These are phyloP conservation scores for Blastomussa wellsi DNA, from an alignment of 92 coral and sea anemone species.

Conservation along the genomic window DNA sequence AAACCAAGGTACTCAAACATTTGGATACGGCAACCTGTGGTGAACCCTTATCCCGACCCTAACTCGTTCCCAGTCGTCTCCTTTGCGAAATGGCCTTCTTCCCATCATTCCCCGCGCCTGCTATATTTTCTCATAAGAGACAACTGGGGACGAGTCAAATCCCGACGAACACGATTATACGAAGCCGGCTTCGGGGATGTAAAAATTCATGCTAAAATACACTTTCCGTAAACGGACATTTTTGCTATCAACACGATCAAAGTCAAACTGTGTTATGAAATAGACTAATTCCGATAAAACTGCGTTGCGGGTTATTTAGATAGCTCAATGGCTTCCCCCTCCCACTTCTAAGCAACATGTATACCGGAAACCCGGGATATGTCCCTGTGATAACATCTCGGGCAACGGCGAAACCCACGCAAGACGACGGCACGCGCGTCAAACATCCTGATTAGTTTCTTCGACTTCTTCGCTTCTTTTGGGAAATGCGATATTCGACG, in stretches of 20 bases:
- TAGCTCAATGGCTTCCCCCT: not conserved
- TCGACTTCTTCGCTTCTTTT: not conserved
- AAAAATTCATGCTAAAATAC: not conserved
- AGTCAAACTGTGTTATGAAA: not conserved
- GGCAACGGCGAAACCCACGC: not conserved
- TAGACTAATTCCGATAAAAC: not conserved
- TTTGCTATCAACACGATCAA: not conserved
- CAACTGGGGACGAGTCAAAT: too few species aligned
- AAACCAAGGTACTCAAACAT: not conserved
- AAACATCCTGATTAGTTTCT: constrained; percentile 7
- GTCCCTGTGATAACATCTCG: not conserved
- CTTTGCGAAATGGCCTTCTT: too few species aligned
- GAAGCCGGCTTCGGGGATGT: not conserved
- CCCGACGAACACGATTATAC: not conserved
- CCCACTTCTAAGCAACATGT: not conserved
- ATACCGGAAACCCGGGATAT: not conserved
- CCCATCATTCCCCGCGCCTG: too few species aligned
- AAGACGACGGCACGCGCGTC: not conserved
- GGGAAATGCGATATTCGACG: not conserved
- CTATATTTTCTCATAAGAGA: too few species aligned
- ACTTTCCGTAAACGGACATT: not conserved
- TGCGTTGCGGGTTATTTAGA: not conserved
- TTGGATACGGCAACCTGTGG: not conserved
- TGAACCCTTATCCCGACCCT: not conserved
- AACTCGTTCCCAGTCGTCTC: too few species aligned